Percentiles rank a stretch among this genome's conserved stretches.
phyloP scores from a whole-genome alignment of 2,797 vertebrate genomes.

The Malurus splendens region DNA sequence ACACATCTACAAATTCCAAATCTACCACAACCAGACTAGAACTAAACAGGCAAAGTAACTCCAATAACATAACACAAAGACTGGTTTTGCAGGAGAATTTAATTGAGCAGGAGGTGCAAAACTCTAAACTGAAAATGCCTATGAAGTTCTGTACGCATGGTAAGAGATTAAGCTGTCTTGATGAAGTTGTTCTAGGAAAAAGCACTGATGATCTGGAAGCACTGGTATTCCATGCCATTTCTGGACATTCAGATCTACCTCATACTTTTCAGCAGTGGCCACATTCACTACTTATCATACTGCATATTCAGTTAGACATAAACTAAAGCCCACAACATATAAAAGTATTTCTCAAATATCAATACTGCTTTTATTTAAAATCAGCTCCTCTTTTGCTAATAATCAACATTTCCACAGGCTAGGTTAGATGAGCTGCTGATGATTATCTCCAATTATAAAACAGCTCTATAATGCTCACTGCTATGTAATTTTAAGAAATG shows the following conservation, averaged over 20 bases:
- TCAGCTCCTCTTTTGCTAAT: background rate
- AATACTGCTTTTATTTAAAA: background rate
- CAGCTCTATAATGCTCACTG: background rate
- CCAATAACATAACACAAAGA: background rate
- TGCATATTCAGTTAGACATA: background rate
- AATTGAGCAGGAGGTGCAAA: background rate
- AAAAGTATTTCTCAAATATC: background rate
- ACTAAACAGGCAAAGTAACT: background rate
- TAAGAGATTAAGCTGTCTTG: background rate
- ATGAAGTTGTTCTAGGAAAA: background rate
- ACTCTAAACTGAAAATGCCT: background rate
- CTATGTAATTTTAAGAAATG: background rate
- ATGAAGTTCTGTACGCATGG: background rate
- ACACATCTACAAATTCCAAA: background rate
- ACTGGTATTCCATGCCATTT: background rate
- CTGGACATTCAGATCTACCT: background rate
- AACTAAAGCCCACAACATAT: background rate
- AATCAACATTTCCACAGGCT: background rate
- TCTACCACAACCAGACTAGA: background rate
- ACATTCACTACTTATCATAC: background rate
- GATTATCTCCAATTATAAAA: background rate
- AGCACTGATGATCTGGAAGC: background rate
- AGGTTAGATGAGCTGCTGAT: background rate
- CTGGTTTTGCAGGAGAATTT: background rate
- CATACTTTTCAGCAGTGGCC: background rate